Conservation (phyloP, 2,797 vertebrate species). For the Babyrousa celebensis region DNA sequence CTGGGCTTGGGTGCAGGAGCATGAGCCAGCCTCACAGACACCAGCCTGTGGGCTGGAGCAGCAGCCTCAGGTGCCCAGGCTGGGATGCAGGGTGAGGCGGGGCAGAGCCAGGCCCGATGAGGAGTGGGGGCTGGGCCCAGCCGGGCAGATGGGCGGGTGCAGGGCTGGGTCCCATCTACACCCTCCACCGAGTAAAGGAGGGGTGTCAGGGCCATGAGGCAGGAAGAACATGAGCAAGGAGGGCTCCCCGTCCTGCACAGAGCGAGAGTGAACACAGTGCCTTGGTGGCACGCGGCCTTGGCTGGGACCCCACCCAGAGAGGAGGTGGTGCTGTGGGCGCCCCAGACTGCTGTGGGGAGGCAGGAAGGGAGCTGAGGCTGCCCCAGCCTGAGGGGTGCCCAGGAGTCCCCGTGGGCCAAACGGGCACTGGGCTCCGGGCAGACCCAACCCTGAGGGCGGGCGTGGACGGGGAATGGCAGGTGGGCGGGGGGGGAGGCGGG, state of each 20-base stretch:
- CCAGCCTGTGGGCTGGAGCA: too few relatives aligned
- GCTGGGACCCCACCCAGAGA: neutral
- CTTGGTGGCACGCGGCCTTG: too few relatives aligned
- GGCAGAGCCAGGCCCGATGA: too few relatives aligned
- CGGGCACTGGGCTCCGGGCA: neutral
- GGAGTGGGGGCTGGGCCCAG: too few relatives aligned
- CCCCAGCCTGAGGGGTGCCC: neutral
- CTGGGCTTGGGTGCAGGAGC: neutral
- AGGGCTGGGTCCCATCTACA: neutral
- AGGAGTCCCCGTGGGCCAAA: neutral
- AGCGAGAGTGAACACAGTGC: neutral
- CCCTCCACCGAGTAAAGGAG: neutral
- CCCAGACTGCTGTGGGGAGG: neutral
- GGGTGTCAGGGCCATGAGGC: neutral
- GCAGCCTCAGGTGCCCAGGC: rapidly evolving
- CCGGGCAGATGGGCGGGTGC: neutral
- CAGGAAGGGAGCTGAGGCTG: neutral
- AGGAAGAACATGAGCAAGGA: neutral
- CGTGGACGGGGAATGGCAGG: rapidly evolving
- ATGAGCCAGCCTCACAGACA: neutral
- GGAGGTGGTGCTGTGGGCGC: neutral
- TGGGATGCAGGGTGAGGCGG: rapidly evolving
- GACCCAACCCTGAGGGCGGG: neutral
- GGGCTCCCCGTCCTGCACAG: too few relatives aligned
- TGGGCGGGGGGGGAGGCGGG: too few relatives aligned